Base-by-base conservation (phyloP, 2,113 vertebrate species). In the Ciconia stormi region DNA sequence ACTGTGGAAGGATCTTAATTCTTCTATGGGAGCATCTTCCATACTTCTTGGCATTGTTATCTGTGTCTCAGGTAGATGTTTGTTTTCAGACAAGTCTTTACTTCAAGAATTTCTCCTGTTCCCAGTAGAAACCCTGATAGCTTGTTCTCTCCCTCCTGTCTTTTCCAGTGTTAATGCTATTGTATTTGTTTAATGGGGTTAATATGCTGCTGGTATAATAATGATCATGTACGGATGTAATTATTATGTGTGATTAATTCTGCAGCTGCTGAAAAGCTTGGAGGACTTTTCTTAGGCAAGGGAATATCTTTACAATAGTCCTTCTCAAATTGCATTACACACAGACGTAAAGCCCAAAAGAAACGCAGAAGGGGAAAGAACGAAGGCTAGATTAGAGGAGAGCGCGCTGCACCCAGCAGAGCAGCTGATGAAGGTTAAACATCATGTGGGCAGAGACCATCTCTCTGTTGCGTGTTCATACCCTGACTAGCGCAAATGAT, bases 151-250 rank as follows among this genome's bases (percentile, higher is more conserved):
- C 36, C 36, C 72, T 94, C 81, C 53, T 82, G 83, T 47, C 91
- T 95, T 95, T 85, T 66, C 65, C 93, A 86, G 70, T 7, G 9
- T 73, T 90, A 94, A 66, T 87, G 79, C 86, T 96, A 94, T 89
- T 98, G 93, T 97, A 96, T 96, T 85, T 97, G 92, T 89, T 95
- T 97, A 98, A 98, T 96, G 94, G 96, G 97, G 96, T 97, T 98
- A 98, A 98, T 97, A 96, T 73, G 87, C 93, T 96, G 90, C 96
- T 95, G 94, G 69, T 96, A 47, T 96, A 97, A 97, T 93, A 94
- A 97, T 81, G 93, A 97, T 95, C 92, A 89, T 47, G 87, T 93
- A 82, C 11, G 32, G 86, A 89, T 94, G 83, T 95, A 98, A 97
- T 98, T 98, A 98, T 92, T 95, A 94, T 36, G 40, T 92, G 83